Conservation (phyloP, 2,888 invertebrate genomes). For the Deroplatys truncata region DNA sequence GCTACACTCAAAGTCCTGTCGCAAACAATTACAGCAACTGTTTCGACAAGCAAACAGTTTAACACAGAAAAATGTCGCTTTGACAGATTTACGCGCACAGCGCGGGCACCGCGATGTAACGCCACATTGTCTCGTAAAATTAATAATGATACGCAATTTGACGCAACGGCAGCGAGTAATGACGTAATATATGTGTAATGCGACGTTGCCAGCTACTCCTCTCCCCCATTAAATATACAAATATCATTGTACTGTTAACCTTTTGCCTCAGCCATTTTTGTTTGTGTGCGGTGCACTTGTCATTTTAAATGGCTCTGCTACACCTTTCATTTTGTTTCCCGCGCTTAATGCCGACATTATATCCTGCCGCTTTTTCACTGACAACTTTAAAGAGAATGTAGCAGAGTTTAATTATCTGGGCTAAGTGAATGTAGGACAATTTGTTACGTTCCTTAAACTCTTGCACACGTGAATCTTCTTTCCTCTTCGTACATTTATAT, state of each 20-base stretch:
- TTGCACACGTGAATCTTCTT: too few species aligned
- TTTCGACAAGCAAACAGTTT: not conserved
- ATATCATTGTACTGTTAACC: not conserved
- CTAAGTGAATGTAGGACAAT: too few species aligned
- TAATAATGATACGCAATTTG: not conserved
- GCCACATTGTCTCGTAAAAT: not conserved
- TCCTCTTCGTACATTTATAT: too few species aligned
- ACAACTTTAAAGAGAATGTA: not conserved
- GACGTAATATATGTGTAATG: not conserved
- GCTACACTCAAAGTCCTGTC: not conserved
- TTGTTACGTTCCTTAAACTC: too few species aligned
- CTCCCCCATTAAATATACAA: not conserved
- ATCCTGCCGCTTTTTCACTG: not conserved
- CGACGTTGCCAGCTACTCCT: not conserved
- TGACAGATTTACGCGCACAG: not conserved
- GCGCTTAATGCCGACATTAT: not conserved
- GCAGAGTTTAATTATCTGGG: not conserved
- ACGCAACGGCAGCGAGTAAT: not conserved
- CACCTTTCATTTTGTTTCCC: not conserved
- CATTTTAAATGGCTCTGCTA: not conserved
- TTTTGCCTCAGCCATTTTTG: not conserved
- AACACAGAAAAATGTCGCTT: not conserved
- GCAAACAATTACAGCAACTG: not conserved
- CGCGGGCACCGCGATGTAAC: not conserved
- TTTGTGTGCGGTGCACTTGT: not conserved